Conservation (phyloP, 1,140 invertebrate genomes). For the Maniola jurtina region DNA sequence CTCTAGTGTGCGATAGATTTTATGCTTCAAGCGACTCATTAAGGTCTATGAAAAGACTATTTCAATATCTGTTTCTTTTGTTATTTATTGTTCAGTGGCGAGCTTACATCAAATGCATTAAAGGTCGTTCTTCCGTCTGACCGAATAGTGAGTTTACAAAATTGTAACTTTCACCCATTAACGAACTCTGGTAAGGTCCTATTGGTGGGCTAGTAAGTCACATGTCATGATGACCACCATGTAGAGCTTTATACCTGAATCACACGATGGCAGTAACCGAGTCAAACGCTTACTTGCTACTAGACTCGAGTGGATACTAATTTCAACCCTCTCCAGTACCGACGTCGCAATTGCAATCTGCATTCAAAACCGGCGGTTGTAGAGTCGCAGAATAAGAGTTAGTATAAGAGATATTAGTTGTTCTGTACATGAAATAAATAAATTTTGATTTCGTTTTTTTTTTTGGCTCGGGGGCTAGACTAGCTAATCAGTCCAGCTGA, state of each 20-base stretch:
- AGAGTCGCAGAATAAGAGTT: too few species aligned
- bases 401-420: too few species aligned
- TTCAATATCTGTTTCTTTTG: slow-evolving; percentile 52
- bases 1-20: too few species aligned
- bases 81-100: slow-evolving; percentile 53
- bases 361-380: too few species aligned
- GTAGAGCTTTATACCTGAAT: neutral
- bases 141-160: slow-evolving; percentile 64
- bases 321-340: too few species aligned
- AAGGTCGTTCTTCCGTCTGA: slow-evolving; percentile 59
- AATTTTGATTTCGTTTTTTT: too few species aligned
- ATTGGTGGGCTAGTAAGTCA: neutral
- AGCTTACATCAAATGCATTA: slow-evolving; percentile 43
- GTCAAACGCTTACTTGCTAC: neutral
- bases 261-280: neutral
- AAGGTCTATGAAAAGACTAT: slow-evolving; percentile 65
- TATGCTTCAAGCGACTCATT: slow-evolving; percentile 49
- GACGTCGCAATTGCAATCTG: too few species aligned
- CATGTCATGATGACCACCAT: neutral
- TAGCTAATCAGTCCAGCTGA: too few species aligned
- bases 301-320: too few species aligned
- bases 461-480: too few species aligned
- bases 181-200: neutral
- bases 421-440: too few species aligned
- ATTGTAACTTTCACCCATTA: slow-evolving; percentile 66